These are phyloP conservation scores for Heterohyrax brucei DNA, from an alignment of 2,797 vertebrate species.

Conservation along the genomic window DNA sequence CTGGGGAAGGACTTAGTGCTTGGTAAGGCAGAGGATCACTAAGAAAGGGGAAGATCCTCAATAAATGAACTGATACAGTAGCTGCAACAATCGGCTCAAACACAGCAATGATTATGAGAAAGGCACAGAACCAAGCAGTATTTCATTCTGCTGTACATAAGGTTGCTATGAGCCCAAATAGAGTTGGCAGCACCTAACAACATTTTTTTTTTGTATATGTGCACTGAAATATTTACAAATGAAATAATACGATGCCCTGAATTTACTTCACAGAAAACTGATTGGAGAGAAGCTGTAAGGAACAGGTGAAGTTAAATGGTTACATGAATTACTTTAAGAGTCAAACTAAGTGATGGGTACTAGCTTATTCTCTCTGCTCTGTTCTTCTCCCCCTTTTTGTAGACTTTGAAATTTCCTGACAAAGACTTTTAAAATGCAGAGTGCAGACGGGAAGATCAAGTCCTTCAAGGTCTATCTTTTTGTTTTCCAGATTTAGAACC, in stretches of 20 bases:
- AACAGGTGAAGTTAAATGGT: neutral
- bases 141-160: no score
- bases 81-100: no score
- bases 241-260: accelerated
- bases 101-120: no score
- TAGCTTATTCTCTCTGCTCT: neutral
- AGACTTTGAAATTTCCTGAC: neutral
- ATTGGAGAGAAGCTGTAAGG: neutral
- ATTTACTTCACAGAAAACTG: accelerated
- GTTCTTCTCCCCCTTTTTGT: no score
- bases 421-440: neutral
- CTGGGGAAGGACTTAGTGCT: no score
- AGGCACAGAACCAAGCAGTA: no score
- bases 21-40: no score
- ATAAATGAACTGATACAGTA: no score
- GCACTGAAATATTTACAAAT: neutral
- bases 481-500: accelerated
- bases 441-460: accelerated
- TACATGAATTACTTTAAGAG: accelerated
- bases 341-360: accelerated
- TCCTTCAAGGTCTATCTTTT: accelerated
- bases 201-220: neutral
- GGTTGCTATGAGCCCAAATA: no score
- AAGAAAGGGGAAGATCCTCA: no score
- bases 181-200: no score